Conservation (phyloP, 2,113 vertebrate species). For the Hippocampus comes region DNA sequence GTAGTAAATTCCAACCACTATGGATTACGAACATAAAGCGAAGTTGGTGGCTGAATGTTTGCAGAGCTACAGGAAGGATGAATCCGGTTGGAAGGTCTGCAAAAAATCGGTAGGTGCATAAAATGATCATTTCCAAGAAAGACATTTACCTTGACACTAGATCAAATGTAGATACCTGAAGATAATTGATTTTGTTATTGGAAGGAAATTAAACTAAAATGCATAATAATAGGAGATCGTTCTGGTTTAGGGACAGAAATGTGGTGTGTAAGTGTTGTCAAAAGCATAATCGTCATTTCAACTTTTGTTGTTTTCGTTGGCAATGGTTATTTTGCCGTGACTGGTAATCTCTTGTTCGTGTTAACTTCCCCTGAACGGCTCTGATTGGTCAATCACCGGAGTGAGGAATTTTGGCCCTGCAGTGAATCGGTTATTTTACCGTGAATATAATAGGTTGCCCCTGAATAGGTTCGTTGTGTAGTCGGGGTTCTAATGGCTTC, state of each 20-base stretch:
- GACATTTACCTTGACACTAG: background rate
- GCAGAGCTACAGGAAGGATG: slow-evolving; percentile 74
- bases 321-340: no score
- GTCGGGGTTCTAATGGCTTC: no score
- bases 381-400: no score
- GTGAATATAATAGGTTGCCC: no score
- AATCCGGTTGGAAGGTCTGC: slow-evolving; percentile 80
- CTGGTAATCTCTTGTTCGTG: no score
- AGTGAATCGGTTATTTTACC: no score
- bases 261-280: background rate
- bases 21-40: slow-evolving; percentile 70
- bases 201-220: background rate
- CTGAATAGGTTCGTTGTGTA: no score
- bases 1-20: slow-evolving; percentile 22
- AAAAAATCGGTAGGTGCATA: slow-evolving; percentile 75
- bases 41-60: slow-evolving; percentile 74
- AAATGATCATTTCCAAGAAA: background rate
- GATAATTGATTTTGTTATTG: background rate
- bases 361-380: no score
- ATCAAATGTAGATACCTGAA: background rate
- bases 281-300: background rate
- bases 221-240: background rate
- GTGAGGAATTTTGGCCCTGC: no score
- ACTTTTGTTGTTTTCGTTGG: no score
- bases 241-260: background rate